Base-by-base conservation (phyloP, 2,888 invertebrate genomes). In the Spilarctia lutea region DNA sequence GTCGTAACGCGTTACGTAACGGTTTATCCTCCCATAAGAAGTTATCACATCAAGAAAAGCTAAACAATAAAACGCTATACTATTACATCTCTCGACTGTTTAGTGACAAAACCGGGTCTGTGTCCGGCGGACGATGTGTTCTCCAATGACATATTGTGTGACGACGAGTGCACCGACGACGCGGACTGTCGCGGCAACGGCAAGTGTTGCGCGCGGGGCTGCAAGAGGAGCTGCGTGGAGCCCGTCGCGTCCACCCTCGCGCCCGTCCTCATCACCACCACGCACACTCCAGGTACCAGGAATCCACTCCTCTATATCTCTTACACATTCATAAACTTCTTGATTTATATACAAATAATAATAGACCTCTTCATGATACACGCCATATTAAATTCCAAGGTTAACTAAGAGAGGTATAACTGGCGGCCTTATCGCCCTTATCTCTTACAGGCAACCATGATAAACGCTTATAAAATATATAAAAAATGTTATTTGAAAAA, bases 171-270 rank as follows among this genome's bases (percentile, higher is more conserved):
- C 87, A 93, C 96, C 77, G 97, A 97, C 73, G 99, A 99, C 90
- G 98, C 98, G 0, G 98, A 98, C 88, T 99, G 99, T 89, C 93
- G 96, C 24, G 97, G 97, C 52, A 96, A 97, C 39, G 96, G 97
- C 89, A 99, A 99, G 92, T 99, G 99, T 90, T 99, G 99, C 91
- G 92, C 93, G 79, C 97, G 97, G 85, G 98, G 98, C 71, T 99
- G 99, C 91, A 97, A 97, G 65, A 96, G 96, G 42, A 95, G 97
- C 42, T 99, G 99, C 88, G 88, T 92, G 35, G 86, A 86, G 48
- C 94, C 95, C 42, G 91, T 86, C 74, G 78, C 83, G 35, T 76
- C 87, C 63, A 56, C 84, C 3, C 80, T 72, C 65, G 71, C 74
- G 81, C 75, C 42, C 71, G n/a, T 68, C 0, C 35, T 20, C 8